Evolutionary conservation across 2,888 invertebrate species (phyloP).

Genomic region (Magallana nippona): DNA sequence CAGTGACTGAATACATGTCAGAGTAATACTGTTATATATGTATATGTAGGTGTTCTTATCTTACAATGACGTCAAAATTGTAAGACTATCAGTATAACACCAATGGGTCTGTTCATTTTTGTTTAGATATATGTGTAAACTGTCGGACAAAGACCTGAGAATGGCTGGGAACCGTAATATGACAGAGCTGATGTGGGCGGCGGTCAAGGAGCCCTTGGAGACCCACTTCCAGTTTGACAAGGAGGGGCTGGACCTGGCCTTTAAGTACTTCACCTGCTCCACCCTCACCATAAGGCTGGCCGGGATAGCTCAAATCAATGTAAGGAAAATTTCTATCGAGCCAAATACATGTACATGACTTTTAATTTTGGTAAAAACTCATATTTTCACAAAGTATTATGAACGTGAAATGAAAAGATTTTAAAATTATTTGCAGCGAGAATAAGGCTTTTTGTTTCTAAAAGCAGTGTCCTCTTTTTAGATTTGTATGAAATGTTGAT

Average conservation of each 20-base stretch:
- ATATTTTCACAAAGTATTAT: not conserved
- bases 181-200: constrained; percentile 98
- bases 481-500: too few relatives aligned
- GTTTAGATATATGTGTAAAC: constrained; percentile 90
- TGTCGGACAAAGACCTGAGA: constrained; percentile 94
- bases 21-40: too few relatives aligned
- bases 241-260: constrained; percentile 94
- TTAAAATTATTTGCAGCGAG: too few relatives aligned
- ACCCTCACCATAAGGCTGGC: constrained; percentile 95
- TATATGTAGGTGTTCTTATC: too few relatives aligned
- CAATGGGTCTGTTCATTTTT: not conserved
- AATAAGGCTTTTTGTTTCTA: too few relatives aligned
- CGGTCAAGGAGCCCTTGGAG: constrained; percentile 90
- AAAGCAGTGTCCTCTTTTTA: too few relatives aligned
- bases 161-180: constrained; percentile 93
- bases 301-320: constrained; percentile 96
- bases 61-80: too few relatives aligned
- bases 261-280: constrained; percentile 96
- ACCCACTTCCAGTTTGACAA: constrained; percentile 87
- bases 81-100: too few relatives aligned
- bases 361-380: not conserved
- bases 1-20: too few relatives aligned
- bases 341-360: not conserved
- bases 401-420: too few relatives aligned
- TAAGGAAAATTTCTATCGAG: constrained; percentile 75